Evolutionary conservation across 2,888 invertebrate species (phyloP).

Genomic region (Volucella inflata): DNA sequence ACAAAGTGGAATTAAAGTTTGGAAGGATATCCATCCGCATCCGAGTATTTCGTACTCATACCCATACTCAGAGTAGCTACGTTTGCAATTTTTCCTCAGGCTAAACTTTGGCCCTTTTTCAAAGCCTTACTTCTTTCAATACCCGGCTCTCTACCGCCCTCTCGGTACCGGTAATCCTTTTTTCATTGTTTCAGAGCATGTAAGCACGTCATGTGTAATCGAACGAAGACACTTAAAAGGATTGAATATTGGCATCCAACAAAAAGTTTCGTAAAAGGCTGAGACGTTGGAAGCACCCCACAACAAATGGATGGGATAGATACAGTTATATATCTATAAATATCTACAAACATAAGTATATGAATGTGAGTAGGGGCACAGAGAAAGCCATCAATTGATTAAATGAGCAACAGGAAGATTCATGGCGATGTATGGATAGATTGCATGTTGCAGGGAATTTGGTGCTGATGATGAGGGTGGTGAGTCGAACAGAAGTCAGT

Average conservation of each 20-base stretch:
- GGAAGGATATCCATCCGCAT: slow-evolving; percentile 52
- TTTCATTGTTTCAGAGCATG: slow-evolving; percentile 71
- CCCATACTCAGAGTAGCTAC: slow-evolving; percentile 17
- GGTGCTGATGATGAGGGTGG: slow-evolving; percentile 19
- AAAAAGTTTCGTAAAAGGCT: not conserved
- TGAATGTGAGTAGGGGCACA: not conserved
- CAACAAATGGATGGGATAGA: not conserved
- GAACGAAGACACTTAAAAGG: slow-evolving; percentile 74
- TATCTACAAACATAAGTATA: not conserved
- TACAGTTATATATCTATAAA: too few species aligned
- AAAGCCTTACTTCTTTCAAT: too few species aligned
- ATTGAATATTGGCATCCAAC: slow-evolving; percentile 70
- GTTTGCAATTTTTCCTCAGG: slow-evolving; percentile 58
- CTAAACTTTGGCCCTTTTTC: too few species aligned
- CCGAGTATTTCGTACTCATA: slow-evolving; percentile 14
- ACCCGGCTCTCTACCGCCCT: not conserved
- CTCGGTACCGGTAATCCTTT: slow-evolving; percentile 48
- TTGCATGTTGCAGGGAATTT: slow-evolving; percentile 61
- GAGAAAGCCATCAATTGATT: slow-evolving; percentile 72
- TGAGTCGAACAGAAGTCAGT: not conserved
- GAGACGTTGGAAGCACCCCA: slow-evolving; percentile 15
- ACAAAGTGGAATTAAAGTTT: slow-evolving; percentile 59
- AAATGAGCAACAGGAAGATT: slow-evolving; percentile 74
- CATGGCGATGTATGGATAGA: slow-evolving; percentile 54
- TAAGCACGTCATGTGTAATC: slow-evolving; percentile 73